A percentile compares a stretch with the other conserved stretches of the same genome.
phyloP scores from a whole-genome alignment of 2,113 vertebrate genomes.

The Phyllostomus discolor region DNA sequence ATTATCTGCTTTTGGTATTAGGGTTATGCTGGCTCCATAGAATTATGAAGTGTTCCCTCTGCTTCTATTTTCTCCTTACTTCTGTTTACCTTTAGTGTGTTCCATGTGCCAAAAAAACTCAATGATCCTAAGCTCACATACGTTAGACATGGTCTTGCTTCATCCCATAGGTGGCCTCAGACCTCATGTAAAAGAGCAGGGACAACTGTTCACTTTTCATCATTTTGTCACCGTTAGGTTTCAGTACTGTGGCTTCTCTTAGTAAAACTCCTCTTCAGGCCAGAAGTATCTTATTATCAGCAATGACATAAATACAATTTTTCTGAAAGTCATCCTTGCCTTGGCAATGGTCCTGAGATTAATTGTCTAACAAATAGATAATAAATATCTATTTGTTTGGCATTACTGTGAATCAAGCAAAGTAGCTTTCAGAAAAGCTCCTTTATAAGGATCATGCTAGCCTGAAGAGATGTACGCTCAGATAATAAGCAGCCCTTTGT shows the following conservation, averaged over 20 bases:
- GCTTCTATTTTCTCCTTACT: background rate
- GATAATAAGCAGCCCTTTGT: conserved; percentile 56
- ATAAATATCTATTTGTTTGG: conserved; percentile 39
- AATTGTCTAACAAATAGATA: background rate
- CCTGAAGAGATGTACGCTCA: background rate
- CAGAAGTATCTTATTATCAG: background rate
- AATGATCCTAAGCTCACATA: background rate
- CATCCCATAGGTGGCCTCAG: background rate
- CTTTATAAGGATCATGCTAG: conserved; percentile 45
- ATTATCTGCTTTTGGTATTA: background rate
- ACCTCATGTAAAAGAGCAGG: background rate
- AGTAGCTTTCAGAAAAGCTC: conserved; percentile 40
- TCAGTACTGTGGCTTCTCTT: conserved; percentile 19
- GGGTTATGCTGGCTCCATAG: background rate
- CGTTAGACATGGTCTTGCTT: background rate
- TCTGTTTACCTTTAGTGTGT: background rate
- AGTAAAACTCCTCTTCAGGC: background rate
- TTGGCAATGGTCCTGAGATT: conserved; percentile 12
- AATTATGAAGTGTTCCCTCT: background rate
- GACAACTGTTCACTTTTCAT: background rate
- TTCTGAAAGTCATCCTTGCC: conserved; percentile 41
- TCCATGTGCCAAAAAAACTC: background rate
- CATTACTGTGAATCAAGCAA: conserved; percentile 41
- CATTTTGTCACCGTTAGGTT: background rate
- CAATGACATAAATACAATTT: background rate